These are phyloP conservation scores for fruit fly (Drosophila melanogaster) DNA, from an alignment of 1,140 invertebrate genomes.

Conservation along the genomic window Release_6_plus_ISO1_MT NT_033777.3:29081001-29081500, in stretches of 20 bases:
- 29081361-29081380: constrained; percentile 32
- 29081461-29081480: not conserved
- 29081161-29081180: constrained; percentile 31
- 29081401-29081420: constrained; percentile 4
- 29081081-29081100: constrained; percentile 58
- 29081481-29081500: not conserved
- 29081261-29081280: constrained; percentile 60
- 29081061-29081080: constrained; percentile 72
- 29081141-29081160: constrained; percentile 52
- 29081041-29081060: constrained; percentile 65
- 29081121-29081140: constrained; percentile 11
- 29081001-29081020: constrained; percentile 22
- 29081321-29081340: constrained; percentile 39
- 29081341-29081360: constrained; percentile 53
- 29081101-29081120: not conserved
- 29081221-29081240: not conserved
- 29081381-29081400: constrained; percentile 26
- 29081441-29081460: constrained; percentile 16
- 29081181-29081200: not conserved
- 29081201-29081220: constrained; percentile 8
- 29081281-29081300: constrained; percentile 69
- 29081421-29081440: constrained; percentile 25
- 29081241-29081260: constrained; percentile 28
- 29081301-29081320: constrained; percentile 37
- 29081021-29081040: constrained; percentile 64